phyloP scores from a whole-genome alignment of 2,888 invertebrate species.

The Phengaris alcon region DNA sequence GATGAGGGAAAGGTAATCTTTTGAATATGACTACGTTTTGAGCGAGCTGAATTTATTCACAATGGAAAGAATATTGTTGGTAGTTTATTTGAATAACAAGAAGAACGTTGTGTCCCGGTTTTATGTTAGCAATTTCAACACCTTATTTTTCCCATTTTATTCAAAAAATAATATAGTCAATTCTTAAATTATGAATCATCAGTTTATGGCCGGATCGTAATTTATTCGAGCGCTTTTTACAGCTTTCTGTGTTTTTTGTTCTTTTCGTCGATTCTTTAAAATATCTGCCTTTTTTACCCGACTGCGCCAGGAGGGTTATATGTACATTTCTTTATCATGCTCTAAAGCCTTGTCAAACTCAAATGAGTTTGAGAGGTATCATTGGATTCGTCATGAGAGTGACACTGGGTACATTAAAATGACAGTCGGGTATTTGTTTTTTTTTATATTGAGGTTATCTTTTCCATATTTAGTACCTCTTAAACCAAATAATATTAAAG shows the following conservation, averaged over 20 bases:
- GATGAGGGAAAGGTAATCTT: neutral
- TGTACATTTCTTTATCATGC: too few species aligned
- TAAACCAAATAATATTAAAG: neutral
- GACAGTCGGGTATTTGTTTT: too few species aligned
- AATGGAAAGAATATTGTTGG: neutral
- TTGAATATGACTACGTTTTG: neutral
- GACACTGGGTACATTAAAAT: too few species aligned
- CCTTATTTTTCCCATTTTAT: neutral
- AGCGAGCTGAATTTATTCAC: neutral
- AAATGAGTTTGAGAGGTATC: too few species aligned
- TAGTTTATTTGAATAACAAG: constrained; percentile 12
- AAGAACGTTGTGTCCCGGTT: neutral
- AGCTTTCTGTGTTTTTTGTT: neutral
- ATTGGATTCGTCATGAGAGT: too few species aligned
- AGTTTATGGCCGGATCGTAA: neutral
- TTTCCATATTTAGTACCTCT: too few species aligned
- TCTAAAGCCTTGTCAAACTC: too few species aligned
- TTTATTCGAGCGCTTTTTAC: neutral
- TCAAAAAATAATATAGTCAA: neutral
- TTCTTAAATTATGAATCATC: neutral
- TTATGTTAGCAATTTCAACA: neutral
- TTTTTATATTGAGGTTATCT: too few species aligned
- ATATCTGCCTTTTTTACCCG: neutral
- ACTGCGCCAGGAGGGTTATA: neutral
- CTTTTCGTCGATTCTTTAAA: neutral